Conservation (phyloP, 1,140 invertebrate genomes). For the Drosophila seguyi region DNA sequence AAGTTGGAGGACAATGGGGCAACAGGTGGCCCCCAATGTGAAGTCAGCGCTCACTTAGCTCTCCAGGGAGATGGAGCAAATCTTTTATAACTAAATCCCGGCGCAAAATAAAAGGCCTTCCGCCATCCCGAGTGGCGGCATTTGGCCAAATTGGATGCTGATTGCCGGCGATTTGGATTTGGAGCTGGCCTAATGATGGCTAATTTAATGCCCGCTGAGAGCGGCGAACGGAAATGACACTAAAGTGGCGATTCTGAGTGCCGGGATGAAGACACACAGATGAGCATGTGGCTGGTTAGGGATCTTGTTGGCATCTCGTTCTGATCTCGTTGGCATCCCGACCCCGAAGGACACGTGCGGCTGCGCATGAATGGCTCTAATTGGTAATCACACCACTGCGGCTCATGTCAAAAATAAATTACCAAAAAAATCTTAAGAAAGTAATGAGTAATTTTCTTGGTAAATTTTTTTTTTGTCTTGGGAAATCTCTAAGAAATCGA, state of each 20-base stretch:
- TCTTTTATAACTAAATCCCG: conserved; percentile 72
- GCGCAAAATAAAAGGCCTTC: conserved; percentile 21
- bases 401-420: conserved; percentile 4
- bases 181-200: conserved; percentile 66
- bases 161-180: conserved; percentile 70
- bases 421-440: background rate
- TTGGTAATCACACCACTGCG: conserved; percentile 40
- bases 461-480: background rate
- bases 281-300: conserved; percentile 22
- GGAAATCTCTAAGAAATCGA: background rate
- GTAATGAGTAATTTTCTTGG: background rate
- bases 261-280: conserved; percentile 1
- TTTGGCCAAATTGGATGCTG: conserved; percentile 79
- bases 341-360: conserved; percentile 60
- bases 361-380: conserved; percentile 45
- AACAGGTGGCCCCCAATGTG: conserved; percentile 65
- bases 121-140: conserved; percentile 49
- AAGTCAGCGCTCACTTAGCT: conserved; percentile 69
- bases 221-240: conserved; percentile 70
- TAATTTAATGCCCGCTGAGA: conserved; percentile 68
- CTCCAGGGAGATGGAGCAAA: conserved; percentile 27
- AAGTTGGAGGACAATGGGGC: conserved; percentile 64
- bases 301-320: conserved; percentile 10
- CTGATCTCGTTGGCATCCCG: conserved; percentile 2
- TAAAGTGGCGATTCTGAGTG: conserved; percentile 25